phyloP scores from a whole-genome alignment of 2,888 invertebrate genomes.

The Polydrusus cervinus region DNA sequence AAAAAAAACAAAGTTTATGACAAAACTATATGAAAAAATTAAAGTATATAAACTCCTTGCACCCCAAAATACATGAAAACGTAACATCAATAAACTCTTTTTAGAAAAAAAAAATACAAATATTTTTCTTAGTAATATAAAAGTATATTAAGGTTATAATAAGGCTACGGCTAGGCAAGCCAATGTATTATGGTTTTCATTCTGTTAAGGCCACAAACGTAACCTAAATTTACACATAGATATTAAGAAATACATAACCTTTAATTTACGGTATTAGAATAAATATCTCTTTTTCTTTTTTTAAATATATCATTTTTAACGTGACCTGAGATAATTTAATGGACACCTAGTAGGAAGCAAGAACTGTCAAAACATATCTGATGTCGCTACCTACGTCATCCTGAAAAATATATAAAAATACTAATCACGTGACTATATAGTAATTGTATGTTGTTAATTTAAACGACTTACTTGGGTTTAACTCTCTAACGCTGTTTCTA shows the following conservation, averaged over 20 bases:
- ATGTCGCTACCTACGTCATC: slow-evolving; percentile 79
- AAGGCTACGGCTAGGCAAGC: slow-evolving; percentile 44
- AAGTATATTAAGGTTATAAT: slow-evolving; percentile 19
- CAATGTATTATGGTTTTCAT: slow-evolving; percentile 56
- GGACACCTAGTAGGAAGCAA: slow-evolving; percentile 48
- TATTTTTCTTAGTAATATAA: slow-evolving; percentile 23
- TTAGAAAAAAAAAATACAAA: slow-evolving; percentile 25
- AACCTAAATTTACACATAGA: slow-evolving; percentile 48
- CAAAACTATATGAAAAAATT: slow-evolving; percentile 47
- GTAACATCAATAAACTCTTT: slow-evolving; percentile 46
- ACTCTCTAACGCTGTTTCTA: background rate
- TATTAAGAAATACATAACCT: slow-evolving; percentile 21
- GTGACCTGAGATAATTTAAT: slow-evolving; percentile 42
- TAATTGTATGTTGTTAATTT: background rate
- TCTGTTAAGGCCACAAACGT: slow-evolving; percentile 64
- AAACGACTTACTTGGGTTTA: background rate
- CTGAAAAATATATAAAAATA: slow-evolving; percentile 74
- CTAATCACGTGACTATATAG: slow-evolving; percentile 14
- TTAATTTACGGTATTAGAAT: slow-evolving; percentile 39
- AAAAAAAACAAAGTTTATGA: slow-evolving; percentile 57
- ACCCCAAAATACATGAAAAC: slow-evolving; percentile 58
- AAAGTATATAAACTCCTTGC: slow-evolving; percentile 58
- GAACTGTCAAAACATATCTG: slow-evolving; percentile 76
- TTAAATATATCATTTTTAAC: slow-evolving; percentile 27
- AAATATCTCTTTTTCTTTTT: slow-evolving; percentile 30